phyloP scores from a whole-genome alignment of 1,140 invertebrate genomes.

The Drosophila watanabei region DNA sequence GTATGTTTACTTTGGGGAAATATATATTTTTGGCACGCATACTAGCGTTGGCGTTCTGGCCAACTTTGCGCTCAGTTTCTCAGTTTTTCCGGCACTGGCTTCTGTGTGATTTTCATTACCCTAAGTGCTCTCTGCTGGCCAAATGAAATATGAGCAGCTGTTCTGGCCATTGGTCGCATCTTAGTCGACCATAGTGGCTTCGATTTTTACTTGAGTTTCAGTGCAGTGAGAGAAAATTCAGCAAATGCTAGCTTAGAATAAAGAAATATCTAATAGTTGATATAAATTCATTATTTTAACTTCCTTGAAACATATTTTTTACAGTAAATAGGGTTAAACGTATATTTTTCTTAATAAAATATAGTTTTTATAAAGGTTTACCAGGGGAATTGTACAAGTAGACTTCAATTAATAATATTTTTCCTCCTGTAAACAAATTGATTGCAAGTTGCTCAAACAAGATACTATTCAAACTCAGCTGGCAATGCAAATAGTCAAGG shows the following conservation, averaged over 20 bases:
- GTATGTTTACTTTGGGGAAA: slow-evolving; percentile 21
- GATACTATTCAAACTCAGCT: slow-evolving; percentile 11
- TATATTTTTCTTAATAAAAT: not conserved
- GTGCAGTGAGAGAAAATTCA: slow-evolving; percentile 3
- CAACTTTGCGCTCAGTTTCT: slow-evolving; percentile 13
- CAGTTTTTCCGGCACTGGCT: slow-evolving; percentile 10
- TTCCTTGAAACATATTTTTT: not conserved
- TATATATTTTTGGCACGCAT: slow-evolving; percentile 33
- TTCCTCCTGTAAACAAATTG: slow-evolving; percentile 30
- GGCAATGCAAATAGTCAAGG: slow-evolving; percentile 42
- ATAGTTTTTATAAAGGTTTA: not conserved
- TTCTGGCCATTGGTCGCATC: slow-evolving; percentile 26
- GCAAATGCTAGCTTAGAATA: not conserved
- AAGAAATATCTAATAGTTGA: not conserved
- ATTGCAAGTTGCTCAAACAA: slow-evolving; percentile 23
- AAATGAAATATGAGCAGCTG: slow-evolving; percentile 43
- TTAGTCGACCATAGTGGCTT: slow-evolving; percentile 31
- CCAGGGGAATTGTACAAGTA: not conserved
- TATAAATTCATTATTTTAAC: not conserved
- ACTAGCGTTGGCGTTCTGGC: not conserved
- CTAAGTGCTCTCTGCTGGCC: slow-evolving; percentile 26
- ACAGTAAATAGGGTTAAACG: not conserved
- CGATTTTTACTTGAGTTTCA: slow-evolving; percentile 5
- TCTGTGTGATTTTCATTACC: slow-evolving; percentile 48
- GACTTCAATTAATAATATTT: not conserved